Percentiles rank a stretch among this genome's conserved stretches.
Conservation (phyloP, 2,888 invertebrate species). For the Drosophila kanekoi region DNA sequence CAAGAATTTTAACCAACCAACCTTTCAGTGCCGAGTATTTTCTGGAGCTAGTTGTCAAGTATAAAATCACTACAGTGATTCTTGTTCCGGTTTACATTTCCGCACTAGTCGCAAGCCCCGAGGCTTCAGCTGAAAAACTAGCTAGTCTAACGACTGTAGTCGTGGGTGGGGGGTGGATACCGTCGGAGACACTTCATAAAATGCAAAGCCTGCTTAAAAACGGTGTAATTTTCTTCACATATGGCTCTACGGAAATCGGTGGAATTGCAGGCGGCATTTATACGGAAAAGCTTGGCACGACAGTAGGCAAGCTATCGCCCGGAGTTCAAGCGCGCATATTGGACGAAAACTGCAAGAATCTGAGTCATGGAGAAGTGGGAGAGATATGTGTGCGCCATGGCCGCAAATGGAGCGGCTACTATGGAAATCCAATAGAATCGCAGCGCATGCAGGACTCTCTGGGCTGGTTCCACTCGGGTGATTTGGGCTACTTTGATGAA, state of each 20-base stretch:
- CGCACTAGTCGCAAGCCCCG: conserved; percentile 32
- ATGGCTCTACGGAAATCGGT: conserved; percentile 56
- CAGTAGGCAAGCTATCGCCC: conserved; percentile 52
- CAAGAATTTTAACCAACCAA: conserved; percentile 58
- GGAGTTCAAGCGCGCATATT: conserved; percentile 61
- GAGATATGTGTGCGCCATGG: conserved; percentile 59
- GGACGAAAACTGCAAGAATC: conserved; percentile 56
- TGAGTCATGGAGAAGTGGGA: conserved; percentile 62
- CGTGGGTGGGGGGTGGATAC: conserved; percentile 36
- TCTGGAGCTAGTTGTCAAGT: conserved; percentile 52
- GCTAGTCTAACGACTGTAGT: conserved; percentile 8
- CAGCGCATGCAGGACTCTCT: conserved; percentile 52
- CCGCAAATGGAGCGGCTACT: conserved; percentile 71
- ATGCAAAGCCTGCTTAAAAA: conserved; percentile 12
- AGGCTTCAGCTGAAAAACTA: conserved; percentile 27
- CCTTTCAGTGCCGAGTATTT: conserved; percentile 56
- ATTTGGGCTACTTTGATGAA: conserved; percentile 77
- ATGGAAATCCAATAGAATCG: conserved; percentile 61
- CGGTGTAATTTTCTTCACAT: conserved; percentile 24
- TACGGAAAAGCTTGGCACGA: conserved; percentile 16
- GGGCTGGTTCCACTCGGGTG: conserved; percentile 80
- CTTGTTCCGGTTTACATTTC: conserved; percentile 58
- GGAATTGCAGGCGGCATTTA: conserved; percentile 3
- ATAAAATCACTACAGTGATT: conserved; percentile 42
- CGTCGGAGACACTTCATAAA: conserved; percentile 7